phyloP scores from a whole-genome alignment of 2,113 vertebrate species.

The Chrysemys picta region DNA sequence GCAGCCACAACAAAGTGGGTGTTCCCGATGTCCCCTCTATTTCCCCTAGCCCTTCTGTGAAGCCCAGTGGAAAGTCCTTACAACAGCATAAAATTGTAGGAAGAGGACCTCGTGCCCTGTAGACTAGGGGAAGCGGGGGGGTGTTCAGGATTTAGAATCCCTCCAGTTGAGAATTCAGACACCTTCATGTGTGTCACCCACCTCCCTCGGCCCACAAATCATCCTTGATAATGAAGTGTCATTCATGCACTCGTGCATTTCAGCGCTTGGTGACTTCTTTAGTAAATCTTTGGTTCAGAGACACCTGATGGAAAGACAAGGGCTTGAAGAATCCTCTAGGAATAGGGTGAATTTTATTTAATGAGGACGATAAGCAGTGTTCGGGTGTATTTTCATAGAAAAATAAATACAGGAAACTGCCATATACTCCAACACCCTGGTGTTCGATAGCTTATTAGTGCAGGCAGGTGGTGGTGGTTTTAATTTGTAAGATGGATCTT shows the following conservation, averaged over 20 bases:
- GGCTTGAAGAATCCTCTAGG: not conserved
- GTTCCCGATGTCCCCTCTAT: not conserved
- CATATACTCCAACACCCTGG: not conserved
- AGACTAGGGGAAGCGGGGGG: no score
- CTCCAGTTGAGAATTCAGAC: not conserved
- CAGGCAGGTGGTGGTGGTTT: not conserved
- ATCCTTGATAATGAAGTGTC: not conserved
- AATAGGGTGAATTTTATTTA: not conserved
- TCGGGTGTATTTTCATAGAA: not conserved
- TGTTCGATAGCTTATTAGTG: not conserved
- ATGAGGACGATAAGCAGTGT: not conserved
- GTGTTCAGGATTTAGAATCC: not conserved
- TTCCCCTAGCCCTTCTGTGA: not conserved
- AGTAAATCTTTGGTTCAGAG: not conserved
- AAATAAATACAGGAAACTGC: not conserved
- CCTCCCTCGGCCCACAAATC: not conserved
- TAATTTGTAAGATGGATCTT: conserved; percentile 31
- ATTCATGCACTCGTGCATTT: not conserved
- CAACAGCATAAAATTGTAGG: not conserved
- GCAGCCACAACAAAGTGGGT: fast-evolving
- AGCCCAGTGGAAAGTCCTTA: not conserved
- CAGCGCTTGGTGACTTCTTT: not conserved
- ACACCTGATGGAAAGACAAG: not conserved
- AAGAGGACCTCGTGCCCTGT: not conserved
- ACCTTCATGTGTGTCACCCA: not conserved